Conservation (phyloP, 2,888 invertebrate species). For the Hofmannophila pseudospretella region DNA sequence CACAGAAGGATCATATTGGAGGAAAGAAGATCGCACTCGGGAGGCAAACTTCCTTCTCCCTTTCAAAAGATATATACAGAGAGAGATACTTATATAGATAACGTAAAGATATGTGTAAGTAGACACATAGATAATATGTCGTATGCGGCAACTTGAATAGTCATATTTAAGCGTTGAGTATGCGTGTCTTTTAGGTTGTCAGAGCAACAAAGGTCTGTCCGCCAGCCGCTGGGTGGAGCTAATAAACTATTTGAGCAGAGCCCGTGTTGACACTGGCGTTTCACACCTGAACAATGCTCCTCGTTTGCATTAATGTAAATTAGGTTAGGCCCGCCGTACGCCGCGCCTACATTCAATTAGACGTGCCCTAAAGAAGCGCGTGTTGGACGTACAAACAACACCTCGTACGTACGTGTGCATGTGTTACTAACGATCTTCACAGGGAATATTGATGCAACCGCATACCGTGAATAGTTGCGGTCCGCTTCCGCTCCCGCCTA, state of each 20-base stretch:
- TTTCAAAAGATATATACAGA: too few relatives aligned
- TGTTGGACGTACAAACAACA: conserved; percentile 56
- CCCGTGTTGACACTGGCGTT: conserved; percentile 76
- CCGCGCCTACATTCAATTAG: conserved; percentile 75
- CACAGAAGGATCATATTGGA: too few relatives aligned
- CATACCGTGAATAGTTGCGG: conserved; percentile 25
- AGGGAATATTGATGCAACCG: conserved; percentile 35
- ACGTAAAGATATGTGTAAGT: too few relatives aligned
- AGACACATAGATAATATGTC: too few relatives aligned
- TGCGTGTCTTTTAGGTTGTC: conserved; percentile 67
- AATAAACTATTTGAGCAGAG: conserved; percentile 76
- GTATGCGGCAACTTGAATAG: conserved; percentile 26
- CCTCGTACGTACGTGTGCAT: conserved; percentile 43
- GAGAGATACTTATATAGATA: too few relatives aligned
- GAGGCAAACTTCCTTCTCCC: too few relatives aligned
- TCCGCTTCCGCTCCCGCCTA: background rate
- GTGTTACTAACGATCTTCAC: conserved; percentile 35
- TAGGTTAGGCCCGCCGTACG: conserved; percentile 66
- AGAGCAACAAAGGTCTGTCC: conserved; percentile 66
- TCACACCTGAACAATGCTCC: conserved; percentile 77
- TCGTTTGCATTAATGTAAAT: conserved; percentile 79
- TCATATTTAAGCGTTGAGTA: conserved; percentile 66
- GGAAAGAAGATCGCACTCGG: too few relatives aligned
- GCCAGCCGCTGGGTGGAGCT: conserved; percentile 73
- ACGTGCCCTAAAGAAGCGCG: conserved; percentile 66